These are phyloP conservation scores for Hippocampus guttulatus DNA, from an alignment of 2,113 vertebrate species.

Conservation along the genomic window DNA sequence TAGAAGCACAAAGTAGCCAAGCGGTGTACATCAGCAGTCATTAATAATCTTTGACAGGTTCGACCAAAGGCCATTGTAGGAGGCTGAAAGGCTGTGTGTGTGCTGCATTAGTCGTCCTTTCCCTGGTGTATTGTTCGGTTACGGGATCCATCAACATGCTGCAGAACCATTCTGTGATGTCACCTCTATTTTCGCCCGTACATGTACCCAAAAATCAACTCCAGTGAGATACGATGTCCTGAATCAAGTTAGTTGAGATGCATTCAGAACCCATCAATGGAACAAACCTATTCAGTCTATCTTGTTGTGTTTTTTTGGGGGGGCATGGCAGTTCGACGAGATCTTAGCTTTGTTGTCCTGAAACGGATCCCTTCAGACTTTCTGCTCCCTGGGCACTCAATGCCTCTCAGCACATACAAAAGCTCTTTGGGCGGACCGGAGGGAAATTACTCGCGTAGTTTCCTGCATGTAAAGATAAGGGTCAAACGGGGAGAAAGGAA, in stretches of 20 bases:
- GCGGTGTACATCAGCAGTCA: slow-evolving; percentile 58
- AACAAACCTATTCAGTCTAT: slow-evolving; percentile 25
- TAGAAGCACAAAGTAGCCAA: slow-evolving; percentile 41
- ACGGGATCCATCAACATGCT: slow-evolving; percentile 37
- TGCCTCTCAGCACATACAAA: slow-evolving; percentile 61
- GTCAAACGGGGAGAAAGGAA: slow-evolving; percentile 35
- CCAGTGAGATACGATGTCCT: slow-evolving; percentile 1
- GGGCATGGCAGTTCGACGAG: slow-evolving; percentile 55
- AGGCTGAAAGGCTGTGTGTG: slow-evolving; percentile 44
- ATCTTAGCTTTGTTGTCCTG: slow-evolving; percentile 60
- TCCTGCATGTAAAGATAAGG: slow-evolving; percentile 51
- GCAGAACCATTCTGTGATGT: slow-evolving; percentile 42
- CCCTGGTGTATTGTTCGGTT: slow-evolving; percentile 41
- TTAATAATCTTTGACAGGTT: slow-evolving; percentile 65
- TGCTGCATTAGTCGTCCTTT: slow-evolving; percentile 36
- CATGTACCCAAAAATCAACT: slow-evolving; percentile 11
- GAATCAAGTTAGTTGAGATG: background rate
- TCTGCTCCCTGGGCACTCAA: slow-evolving; percentile 55
- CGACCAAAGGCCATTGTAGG: slow-evolving; percentile 51
- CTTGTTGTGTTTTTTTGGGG: slow-evolving; percentile 39
- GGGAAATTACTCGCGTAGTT: slow-evolving; percentile 49
- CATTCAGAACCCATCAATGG: background rate
- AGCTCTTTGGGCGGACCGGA: slow-evolving; percentile 45
- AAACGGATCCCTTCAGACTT: slow-evolving; percentile 53
- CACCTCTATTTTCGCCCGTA: slow-evolving; percentile 30